phyloP scores from a whole-genome alignment of 2,113 vertebrate genomes.

The Corythornis vintsioides region DNA sequence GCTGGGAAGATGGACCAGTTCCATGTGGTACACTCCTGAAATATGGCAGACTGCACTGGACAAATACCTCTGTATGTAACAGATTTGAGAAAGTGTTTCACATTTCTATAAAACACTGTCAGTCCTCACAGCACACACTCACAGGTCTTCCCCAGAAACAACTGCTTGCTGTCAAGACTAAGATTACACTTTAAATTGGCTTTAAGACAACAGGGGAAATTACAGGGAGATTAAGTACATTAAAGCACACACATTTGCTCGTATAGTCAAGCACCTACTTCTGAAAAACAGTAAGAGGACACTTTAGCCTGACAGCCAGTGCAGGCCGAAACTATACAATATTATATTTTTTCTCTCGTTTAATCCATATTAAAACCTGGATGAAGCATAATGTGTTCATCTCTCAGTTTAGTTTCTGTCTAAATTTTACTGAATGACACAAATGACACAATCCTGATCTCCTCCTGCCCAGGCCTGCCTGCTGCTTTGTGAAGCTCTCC shows the following conservation, averaged over 20 bases:
- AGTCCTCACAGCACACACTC: background rate
- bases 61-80: background rate
- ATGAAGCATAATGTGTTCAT: background rate
- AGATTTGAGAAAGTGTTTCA: background rate
- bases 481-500: background rate
- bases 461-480: background rate
- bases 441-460: background rate
- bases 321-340: background rate
- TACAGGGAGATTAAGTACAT: background rate
- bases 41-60: background rate
- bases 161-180: background rate
- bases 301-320: background rate
- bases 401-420: background rate
- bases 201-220: background rate
- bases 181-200: background rate
- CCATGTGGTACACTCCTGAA: background rate
- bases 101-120: background rate
- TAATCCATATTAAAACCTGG: background rate
- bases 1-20: background rate
- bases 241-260: background rate
- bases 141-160: background rate
- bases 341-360: background rate
- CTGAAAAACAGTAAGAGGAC: background rate
- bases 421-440: background rate
- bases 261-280: background rate